These are phyloP conservation scores for Leptodactylus fallax DNA, from an alignment of 2,797 vertebrate genomes.

Conservation along the genomic window DNA sequence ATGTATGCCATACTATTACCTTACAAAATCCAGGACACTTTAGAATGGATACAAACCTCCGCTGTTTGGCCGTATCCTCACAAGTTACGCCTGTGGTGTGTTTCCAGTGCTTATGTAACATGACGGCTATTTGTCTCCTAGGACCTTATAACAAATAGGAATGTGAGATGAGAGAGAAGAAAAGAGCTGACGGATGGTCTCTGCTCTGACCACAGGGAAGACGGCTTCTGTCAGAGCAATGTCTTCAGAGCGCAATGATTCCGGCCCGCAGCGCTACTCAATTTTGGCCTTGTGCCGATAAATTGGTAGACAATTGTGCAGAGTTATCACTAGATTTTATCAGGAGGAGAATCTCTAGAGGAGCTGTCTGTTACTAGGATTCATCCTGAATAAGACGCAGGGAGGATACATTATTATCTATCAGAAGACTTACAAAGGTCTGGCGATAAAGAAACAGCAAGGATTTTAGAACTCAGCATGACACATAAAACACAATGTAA, in stretches of 20 bases:
- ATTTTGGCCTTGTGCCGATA: background rate
- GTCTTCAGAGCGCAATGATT: constrained; percentile 22
- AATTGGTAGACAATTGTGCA: background rate
- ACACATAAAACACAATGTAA: background rate
- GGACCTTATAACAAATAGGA: background rate
- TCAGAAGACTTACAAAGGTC: background rate
- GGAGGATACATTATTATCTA: background rate
- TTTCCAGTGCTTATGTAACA: background rate
- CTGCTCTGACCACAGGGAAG: constrained; percentile 21
- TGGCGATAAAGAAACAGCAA: background rate
- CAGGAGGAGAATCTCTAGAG: background rate
- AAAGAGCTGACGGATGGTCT: constrained; percentile 1
- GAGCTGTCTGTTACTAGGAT: background rate
- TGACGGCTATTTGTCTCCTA: background rate
- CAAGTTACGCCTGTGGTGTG: too few relatives aligned
- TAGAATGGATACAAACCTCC: background rate
- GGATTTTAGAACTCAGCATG: background rate
- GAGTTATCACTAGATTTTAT: background rate
- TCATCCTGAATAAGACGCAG: background rate
- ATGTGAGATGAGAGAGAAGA: background rate
- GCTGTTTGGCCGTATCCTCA: background rate
- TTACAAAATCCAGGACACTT: background rate
- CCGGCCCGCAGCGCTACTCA: constrained; percentile 12
- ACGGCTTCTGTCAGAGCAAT: constrained; percentile 36
- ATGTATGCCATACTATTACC: background rate